phyloP scores from a whole-genome alignment of 1,140 invertebrate species.

The Cephus cinctus region DNA sequence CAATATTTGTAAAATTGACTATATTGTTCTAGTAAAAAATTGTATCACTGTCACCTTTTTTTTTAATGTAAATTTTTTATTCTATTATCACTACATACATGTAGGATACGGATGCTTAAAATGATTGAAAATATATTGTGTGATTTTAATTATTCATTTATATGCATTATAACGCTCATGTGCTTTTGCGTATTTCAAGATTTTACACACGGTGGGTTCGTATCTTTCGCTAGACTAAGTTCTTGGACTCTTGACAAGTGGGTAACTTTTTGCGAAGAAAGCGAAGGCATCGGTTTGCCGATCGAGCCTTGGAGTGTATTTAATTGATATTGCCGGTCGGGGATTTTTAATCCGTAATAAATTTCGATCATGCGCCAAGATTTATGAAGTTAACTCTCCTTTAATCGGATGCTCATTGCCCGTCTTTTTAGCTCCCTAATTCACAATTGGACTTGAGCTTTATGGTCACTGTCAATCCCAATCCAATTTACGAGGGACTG shows the following conservation, averaged over 20 bases:
- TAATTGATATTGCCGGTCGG: constrained; percentile 40
- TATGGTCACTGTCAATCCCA: constrained; percentile 25
- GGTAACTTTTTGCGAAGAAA: constrained; percentile 18
- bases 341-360: constrained; percentile 41
- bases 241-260: constrained; percentile 23
- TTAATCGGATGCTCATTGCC: not conserved
- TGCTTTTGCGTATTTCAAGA: no score
- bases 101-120: no score
- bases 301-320: constrained; percentile 18
- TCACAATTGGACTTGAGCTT: constrained; percentile 23
- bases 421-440: constrained; percentile 19
- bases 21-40: no score
- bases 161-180: no score
- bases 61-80: no score
- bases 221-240: no score
- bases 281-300: not conserved
- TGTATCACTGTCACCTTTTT: no score
- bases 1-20: no score
- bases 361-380: constrained; percentile 40
- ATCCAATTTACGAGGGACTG: constrained; percentile 30
- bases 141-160: no score
- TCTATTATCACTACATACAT: no score
- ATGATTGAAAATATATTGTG: no score
- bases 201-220: no score
- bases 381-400: constrained; percentile 32